Evolutionary conservation across 2,888 invertebrate genomes (phyloP), one percentile per base, ranked within the genome.

Genomic region (Drosophila kuntzei): DNA sequence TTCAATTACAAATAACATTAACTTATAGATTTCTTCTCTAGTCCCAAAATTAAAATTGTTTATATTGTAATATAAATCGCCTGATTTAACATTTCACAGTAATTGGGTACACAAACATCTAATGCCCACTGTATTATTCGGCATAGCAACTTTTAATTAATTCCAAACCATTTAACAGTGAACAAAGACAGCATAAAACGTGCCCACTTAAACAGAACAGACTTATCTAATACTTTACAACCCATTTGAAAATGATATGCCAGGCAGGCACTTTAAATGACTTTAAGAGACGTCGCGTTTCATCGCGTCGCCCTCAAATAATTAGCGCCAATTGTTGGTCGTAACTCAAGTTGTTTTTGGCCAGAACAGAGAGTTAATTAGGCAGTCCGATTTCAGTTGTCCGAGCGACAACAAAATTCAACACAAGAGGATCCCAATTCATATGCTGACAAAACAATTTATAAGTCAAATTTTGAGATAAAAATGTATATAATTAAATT

Each of bases 111-210:
- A 44, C 43, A 63, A 61, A 67, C 49, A 47, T 72, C 43, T 61
- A 14, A 36, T 22, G 61, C 49, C 29, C 60, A 67, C 34, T 76
- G 73, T 72, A 67, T 77, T 72, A 64, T 64, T 61, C 77, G 36
- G 63, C 73, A 55, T 77, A 39, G 78, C 68, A 76, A 73, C 73
- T 65, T 77, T 76, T 77, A 88, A 89, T 89, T 89, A 89, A 80
- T 89, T 89, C 79, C 88, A 80, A 79, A 70, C 77, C 86, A 89
- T 89, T 89, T 80, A 84, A 80, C 88, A 74, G 72, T 50, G 68
- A 80, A 80, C 76, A 80, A 71, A 75, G 75, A 37, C 51, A 53
- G 41, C 58, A 44, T 12, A 36, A 41, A 66, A 76, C 77, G 66
- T 43, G 67, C 58, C 61, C 69, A 69, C 58, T 74, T 54, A 32